phyloP scores from a whole-genome alignment of 2,888 invertebrate species.

The Stenodera caucasica region DNA sequence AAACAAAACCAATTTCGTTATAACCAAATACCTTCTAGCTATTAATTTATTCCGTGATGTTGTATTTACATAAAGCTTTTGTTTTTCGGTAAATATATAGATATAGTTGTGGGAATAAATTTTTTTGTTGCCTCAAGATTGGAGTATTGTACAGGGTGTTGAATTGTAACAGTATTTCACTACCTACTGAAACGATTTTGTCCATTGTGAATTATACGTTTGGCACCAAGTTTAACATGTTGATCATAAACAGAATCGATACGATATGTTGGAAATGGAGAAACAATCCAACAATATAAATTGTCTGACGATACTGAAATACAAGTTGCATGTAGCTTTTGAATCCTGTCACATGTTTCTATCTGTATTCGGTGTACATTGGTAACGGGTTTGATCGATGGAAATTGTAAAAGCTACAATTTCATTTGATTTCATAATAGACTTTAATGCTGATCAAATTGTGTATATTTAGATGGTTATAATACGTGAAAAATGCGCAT shows the following conservation, averaged over 20 bases:
- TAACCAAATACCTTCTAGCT: not conserved
- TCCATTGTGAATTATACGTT: constrained; percentile 9
- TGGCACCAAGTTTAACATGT: constrained; percentile 1
- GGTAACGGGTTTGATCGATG: constrained; percentile 3
- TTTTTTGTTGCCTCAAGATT: not conserved
- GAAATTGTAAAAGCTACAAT: not conserved
- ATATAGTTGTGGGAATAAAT: not conserved
- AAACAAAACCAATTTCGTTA: not conserved
- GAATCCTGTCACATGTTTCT: constrained; percentile 3
- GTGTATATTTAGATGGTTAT: not conserved
- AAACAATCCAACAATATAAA: constrained; percentile 14
- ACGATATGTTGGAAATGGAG: constrained; percentile 9
- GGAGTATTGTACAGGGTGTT: constrained; percentile 5
- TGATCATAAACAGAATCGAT: constrained; percentile 17
- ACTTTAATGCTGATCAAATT: not conserved
- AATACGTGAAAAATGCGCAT: not conserved
- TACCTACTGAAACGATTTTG: constrained; percentile 7
- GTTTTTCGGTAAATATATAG: not conserved
- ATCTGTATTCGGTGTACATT: not conserved
- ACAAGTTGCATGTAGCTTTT: constrained; percentile 7
- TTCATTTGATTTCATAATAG: constrained; percentile 4
- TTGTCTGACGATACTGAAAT: constrained; percentile 12
- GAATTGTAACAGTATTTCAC: constrained; percentile 8
- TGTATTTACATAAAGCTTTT: not conserved
- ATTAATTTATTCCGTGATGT: constrained; percentile 7